Evolutionary conservation across 2,113 vertebrate species (phyloP).

Genomic region (Pseudolaguvia tuberculata): DNA sequence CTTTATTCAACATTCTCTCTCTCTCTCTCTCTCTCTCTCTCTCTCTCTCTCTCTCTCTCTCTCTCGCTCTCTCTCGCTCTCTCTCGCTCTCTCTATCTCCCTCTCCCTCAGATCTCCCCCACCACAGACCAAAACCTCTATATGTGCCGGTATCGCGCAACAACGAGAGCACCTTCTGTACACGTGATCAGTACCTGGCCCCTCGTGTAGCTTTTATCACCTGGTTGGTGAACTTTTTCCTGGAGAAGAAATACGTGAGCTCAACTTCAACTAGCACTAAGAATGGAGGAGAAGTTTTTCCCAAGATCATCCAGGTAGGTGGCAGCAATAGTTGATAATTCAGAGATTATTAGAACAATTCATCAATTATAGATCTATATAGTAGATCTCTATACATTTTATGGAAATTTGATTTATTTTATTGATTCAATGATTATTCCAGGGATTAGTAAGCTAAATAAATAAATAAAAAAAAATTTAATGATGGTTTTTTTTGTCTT

Average conservation of each 20-base stretch:
- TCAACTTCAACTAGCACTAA: constrained; percentile 77
- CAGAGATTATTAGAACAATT: too few species aligned
- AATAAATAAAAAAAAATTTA: too few species aligned
- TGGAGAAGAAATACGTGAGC: constrained; percentile 92
- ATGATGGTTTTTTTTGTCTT: too few species aligned
- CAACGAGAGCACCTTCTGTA: constrained; percentile 88
- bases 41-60: background rate
- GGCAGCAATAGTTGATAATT: too few species aligned
- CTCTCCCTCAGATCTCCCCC: constrained; percentile 79
- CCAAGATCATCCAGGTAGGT: constrained; percentile 89
- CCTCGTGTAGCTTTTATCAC: constrained; percentile 95
- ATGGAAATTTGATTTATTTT: too few species aligned
- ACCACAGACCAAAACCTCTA: constrained; percentile 84
- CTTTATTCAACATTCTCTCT: background rate
- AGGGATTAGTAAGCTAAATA: too few species aligned
- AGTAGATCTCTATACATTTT: too few species aligned
- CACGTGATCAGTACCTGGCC: constrained; percentile 90
- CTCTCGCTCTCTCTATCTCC: too few species aligned
- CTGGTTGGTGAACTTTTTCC: constrained; percentile 98
- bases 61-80: background rate
- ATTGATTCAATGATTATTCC: too few species aligned
- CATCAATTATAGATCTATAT: too few species aligned
- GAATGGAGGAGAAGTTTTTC: constrained; percentile 87
- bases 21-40: background rate
- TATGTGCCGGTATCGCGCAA: constrained; percentile 82